Conservation (phyloP, 1,140 invertebrate genomes). For the Augochlora pura region DNA sequence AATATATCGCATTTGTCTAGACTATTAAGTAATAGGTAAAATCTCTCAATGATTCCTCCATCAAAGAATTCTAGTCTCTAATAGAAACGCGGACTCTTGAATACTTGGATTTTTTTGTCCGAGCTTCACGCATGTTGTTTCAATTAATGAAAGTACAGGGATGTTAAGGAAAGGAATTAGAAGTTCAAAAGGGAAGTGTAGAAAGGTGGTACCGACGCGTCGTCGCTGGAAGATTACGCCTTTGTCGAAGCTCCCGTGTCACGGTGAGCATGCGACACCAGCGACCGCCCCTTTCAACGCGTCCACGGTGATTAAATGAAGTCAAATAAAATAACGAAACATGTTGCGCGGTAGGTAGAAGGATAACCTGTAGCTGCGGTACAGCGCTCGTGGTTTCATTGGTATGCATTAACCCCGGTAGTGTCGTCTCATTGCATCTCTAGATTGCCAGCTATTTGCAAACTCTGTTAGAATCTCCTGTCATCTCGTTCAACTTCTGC, state of each 20-base stretch:
- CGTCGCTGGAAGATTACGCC: constrained; percentile 30
- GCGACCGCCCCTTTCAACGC: constrained; percentile 12
- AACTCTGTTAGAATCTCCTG: background rate
- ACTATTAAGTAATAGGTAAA: too few species aligned
- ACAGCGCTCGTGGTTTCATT: constrained; percentile 30
- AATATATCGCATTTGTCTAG: too few species aligned
- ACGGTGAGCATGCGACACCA: constrained; percentile 33
- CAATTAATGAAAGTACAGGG: background rate
- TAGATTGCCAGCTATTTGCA: background rate
- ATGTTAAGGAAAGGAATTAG: background rate
- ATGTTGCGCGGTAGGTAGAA: constrained; percentile 13
- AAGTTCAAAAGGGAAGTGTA: background rate
- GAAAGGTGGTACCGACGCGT: background rate
- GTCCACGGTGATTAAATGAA: constrained; percentile 47
- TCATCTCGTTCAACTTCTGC: background rate
- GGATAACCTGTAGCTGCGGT: constrained; percentile 2
- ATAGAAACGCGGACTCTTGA: too few species aligned
- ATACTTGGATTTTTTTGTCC: too few species aligned
- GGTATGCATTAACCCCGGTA: background rate
- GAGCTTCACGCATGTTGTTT: too few species aligned
- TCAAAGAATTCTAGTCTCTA: too few species aligned
- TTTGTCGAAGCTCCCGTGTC: constrained; percentile 18
- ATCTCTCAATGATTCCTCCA: too few species aligned
- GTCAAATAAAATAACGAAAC: constrained; percentile 45
- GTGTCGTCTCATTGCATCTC: background rate